These are phyloP conservation scores for Neosilurus hyrtlii DNA, from an alignment of 2,797 vertebrate genomes.

Conservation along the genomic window DNA sequence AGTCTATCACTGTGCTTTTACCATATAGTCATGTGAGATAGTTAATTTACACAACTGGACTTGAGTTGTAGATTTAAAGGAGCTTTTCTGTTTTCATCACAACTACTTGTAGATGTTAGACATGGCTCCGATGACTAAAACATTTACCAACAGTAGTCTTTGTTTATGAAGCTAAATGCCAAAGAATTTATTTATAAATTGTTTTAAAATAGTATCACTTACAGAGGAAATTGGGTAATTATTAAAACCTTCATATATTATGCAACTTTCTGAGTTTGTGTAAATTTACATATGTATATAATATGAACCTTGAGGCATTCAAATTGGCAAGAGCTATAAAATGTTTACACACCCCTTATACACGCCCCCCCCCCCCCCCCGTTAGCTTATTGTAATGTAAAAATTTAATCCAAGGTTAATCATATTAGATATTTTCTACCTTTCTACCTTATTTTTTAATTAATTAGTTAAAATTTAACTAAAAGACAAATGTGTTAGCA, in stretches of 20 bases:
- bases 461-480: neutral
- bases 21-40: constrained; percentile 34
- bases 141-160: neutral
- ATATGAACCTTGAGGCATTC: neutral
- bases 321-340: neutral
- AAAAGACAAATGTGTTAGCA: neutral
- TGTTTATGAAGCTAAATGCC: neutral
- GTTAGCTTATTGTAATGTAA: neutral
- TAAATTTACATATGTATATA: neutral
- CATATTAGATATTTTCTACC: neutral
- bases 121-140: neutral
- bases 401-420: neutral
- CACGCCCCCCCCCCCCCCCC: too few relatives aligned
- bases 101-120: neutral
- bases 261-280: neutral
- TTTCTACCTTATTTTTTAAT: too few relatives aligned
- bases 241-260: neutral
- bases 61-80: neutral
- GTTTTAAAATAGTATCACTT: neutral
- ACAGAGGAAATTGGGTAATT: neutral
- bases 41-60: neutral
- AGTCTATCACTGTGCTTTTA: constrained; percentile 8
- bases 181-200: neutral
- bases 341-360: neutral
- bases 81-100: neutral